A percentile compares a stretch with the other conserved stretches of the same genome.
Evolutionary conservation across 2,113 vertebrate species (phyloP).

Genomic region (Saccopteryx bilineata): DNA sequence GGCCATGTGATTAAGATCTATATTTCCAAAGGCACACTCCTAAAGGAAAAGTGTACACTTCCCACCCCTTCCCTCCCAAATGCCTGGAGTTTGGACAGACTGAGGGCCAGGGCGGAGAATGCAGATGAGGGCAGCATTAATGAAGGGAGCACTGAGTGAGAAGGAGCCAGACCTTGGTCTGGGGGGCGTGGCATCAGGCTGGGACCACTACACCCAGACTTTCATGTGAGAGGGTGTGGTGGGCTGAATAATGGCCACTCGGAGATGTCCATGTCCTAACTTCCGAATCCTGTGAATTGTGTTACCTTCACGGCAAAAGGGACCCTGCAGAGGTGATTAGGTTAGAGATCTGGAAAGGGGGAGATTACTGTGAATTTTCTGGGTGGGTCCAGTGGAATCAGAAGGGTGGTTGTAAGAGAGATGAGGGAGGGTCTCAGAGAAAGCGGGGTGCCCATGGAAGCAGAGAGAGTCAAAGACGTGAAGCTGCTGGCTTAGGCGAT

Average conservation of each 20-base stretch:
- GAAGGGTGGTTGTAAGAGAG: neutral
- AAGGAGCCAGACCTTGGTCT: neutral
- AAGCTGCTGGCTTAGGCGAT: neutral
- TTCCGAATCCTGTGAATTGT: neutral
- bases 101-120: neutral
- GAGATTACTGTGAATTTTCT: neutral
- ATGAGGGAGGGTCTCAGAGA: neutral
- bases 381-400: too few species aligned
- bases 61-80: neutral
- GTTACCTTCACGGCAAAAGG: neutral
- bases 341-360: neutral
- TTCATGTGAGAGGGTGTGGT: accelerated
- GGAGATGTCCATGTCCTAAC: neutral
- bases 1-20: neutral
- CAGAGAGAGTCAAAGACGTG: neutral
- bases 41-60: neutral
- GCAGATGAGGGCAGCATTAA: neutral
- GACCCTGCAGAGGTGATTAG: neutral
- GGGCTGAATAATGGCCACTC: neutral
- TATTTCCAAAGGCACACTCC: neutral
- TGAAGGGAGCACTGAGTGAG: neutral
- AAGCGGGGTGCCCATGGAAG: neutral
- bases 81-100: neutral
- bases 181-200: accelerated
- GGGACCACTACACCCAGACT: neutral